These are phyloP conservation scores for Drosophila santomea DNA, from an alignment of 1,140 invertebrate genomes.

Conservation along the genomic window DNA sequence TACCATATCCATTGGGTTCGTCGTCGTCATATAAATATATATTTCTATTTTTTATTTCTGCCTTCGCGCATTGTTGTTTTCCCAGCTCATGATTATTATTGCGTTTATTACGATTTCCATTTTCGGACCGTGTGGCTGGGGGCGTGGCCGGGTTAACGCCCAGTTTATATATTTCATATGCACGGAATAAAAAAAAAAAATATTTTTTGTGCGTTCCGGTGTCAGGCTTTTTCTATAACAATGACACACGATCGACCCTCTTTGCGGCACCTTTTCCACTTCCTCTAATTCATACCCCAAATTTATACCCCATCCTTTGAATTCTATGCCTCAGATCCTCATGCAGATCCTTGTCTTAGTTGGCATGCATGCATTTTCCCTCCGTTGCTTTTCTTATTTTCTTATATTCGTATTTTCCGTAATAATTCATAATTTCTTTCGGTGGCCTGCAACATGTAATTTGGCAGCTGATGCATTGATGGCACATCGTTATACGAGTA, in stretches of 20 bases:
- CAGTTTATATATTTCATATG: conserved; percentile 43
- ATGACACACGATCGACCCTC: conserved; percentile 29
- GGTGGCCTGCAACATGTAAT: conserved; percentile 59
- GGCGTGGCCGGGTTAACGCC: conserved; percentile 61
- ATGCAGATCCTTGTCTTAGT: conserved; percentile 40
- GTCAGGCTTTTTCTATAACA: conserved; percentile 77
- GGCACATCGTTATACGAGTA: conserved; percentile 27
- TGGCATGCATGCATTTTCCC: conserved; percentile 17
- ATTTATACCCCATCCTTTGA: not conserved
- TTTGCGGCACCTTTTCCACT: conserved; percentile 18
- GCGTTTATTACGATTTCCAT: conserved; percentile 78
- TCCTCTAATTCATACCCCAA: conserved; percentile 4
- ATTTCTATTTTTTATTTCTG: conserved; percentile 3
- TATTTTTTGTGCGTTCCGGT: conserved; percentile 61
- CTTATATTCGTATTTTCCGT: conserved; percentile 9
- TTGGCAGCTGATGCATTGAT: conserved; percentile 68
- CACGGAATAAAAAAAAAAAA: conserved; percentile 11
- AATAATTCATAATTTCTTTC: conserved; percentile 53
- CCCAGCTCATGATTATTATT: conserved; percentile 74
- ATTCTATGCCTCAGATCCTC: conserved; percentile 5
- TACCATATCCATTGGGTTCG: conserved; percentile 39
- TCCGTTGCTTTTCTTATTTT: conserved; percentile 1
- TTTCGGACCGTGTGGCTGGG: conserved; percentile 63
- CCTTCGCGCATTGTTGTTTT: conserved; percentile 61
- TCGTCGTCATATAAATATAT: conserved; percentile 2